Percentiles rank a stretch among this genome's conserved stretches.
Evolutionary conservation across 2,797 vertebrate species (phyloP).

Genomic region (Lacerta viridis): DNA sequence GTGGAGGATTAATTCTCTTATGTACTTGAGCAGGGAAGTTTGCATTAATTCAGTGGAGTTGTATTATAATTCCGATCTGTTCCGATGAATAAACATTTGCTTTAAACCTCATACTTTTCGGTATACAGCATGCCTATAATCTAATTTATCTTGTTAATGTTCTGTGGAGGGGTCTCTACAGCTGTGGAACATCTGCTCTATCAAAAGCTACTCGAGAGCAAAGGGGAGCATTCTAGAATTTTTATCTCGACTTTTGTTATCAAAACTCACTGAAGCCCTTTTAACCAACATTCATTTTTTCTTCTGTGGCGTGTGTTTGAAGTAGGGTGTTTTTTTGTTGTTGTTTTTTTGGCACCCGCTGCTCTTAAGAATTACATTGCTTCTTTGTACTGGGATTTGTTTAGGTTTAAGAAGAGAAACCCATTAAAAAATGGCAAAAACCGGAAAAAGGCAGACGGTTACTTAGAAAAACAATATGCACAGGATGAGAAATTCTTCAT

Average conservation of each 20-base stretch:
- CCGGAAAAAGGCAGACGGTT: not conserved
- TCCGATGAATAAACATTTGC: conserved; percentile 15
- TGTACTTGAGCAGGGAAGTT: not conserved
- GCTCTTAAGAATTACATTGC: not conserved
- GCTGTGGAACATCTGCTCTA: conserved; percentile 36
- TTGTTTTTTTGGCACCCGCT: not conserved
- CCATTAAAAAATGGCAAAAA: not conserved
- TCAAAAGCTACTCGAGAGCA: not conserved
- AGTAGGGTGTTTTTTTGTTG: not conserved
- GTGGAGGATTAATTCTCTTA: not conserved
- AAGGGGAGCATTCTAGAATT: not conserved
- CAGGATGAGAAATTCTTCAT: not conserved
- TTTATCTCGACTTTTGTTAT: not conserved
- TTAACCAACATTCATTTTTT: not conserved
- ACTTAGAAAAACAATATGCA: not conserved
- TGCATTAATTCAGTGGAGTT: conserved; percentile 5
- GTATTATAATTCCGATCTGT: not conserved
- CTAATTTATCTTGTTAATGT: conserved; percentile 27
- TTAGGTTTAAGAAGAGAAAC: not conserved
- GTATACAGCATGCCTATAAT: conserved; percentile 7
- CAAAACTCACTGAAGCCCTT: conserved; percentile 2
- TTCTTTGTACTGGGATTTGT: not conserved
- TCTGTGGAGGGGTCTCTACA: not conserved
- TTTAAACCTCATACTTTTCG: not conserved
- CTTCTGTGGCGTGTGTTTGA: not conserved